Conservation (phyloP, 2,113 vertebrate species). For the Corythoichthys haematopterus region DNA sequence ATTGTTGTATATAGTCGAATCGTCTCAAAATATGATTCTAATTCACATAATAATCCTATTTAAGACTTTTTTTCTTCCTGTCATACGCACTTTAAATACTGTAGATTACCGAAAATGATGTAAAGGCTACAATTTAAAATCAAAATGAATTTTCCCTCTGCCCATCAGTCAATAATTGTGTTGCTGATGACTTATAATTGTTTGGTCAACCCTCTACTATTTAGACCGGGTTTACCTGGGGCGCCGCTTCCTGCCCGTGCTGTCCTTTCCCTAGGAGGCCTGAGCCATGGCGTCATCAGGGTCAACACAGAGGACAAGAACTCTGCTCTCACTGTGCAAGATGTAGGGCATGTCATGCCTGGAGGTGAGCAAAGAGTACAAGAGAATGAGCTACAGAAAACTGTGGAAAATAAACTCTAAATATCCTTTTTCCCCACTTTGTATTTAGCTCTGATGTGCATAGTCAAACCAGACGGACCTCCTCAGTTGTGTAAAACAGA, state of each 20-base stretch:
- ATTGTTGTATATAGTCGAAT: too few species aligned
- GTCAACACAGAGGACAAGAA: conserved; percentile 98
- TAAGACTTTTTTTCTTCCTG: too few species aligned
- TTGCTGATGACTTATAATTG: not conserved
- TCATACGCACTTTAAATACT: too few species aligned
- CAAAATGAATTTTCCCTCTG: not conserved
- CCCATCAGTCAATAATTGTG: not conserved
- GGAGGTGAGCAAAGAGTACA: conserved; percentile 77
- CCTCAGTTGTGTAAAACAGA: conserved; percentile 95
- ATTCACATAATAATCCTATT: too few species aligned
- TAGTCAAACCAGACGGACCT: conserved; percentile 86
- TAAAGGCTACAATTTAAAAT: not conserved
- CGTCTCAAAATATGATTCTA: too few species aligned
- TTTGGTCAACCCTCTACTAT: conserved; percentile 2
- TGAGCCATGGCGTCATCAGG: conserved; percentile 91
- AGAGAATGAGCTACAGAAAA: not conserved
- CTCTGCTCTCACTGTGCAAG: conserved; percentile 94
- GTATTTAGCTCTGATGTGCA: conserved; percentile 88
- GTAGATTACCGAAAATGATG: not conserved
- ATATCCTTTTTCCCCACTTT: not conserved
- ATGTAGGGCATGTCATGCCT: conserved; percentile 96
- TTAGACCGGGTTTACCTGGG: conserved; percentile 86
- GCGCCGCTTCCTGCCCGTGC: conserved; percentile 91
- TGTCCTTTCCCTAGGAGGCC: conserved; percentile 88
- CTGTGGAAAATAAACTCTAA: not conserved